Percentiles rank a stretch among this genome's conserved stretches.
phyloP scores from a whole-genome alignment of 92 coral and sea anemone genomes.

The Porites rus region DNA sequence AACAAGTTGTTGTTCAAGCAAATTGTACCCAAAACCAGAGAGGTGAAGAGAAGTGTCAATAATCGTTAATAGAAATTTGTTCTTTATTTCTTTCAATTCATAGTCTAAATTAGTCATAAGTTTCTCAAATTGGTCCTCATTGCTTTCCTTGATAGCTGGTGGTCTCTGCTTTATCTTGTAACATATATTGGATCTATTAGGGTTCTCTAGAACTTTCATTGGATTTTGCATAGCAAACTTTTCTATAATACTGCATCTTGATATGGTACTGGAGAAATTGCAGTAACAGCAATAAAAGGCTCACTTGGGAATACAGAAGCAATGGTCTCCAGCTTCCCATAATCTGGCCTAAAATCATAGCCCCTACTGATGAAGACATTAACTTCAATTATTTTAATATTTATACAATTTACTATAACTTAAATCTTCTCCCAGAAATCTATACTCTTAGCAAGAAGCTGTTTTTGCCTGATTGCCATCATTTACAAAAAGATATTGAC shows the following conservation, averaged over 20 bases:
- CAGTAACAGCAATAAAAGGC: conserved; percentile 37
- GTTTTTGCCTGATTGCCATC: too few relatives aligned
- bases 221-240: conserved; percentile 44
- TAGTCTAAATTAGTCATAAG: not conserved
- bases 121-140: conserved; percentile 34
- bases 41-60: conserved; percentile 12
- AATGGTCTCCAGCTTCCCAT: conserved; percentile 33
- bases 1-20: conserved; percentile 6
- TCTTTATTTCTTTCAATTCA: conserved; percentile 26
- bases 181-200: conserved; percentile 27
- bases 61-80: conserved; percentile 17
- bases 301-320: conserved; percentile 42
- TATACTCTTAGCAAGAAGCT: not conserved
- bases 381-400: not conserved
- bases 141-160: not conserved
- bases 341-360: conserved; percentile 49
- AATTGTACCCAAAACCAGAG: conserved; percentile 27
- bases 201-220: conserved; percentile 27
- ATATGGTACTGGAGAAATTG: conserved; percentile 29
- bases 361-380: conserved; percentile 22
- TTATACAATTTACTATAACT: too few relatives aligned
- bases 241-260: conserved; percentile 41
- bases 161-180: conserved; percentile 35
- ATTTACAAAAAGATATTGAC: not conserved
- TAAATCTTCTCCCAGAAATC: not conserved